Percentiles rank a stretch among this genome's conserved stretches.
These are phyloP conservation scores for Atherinosoma microstoma DNA, from an alignment of 2,797 vertebrate species.

Conservation along the genomic window DNA sequence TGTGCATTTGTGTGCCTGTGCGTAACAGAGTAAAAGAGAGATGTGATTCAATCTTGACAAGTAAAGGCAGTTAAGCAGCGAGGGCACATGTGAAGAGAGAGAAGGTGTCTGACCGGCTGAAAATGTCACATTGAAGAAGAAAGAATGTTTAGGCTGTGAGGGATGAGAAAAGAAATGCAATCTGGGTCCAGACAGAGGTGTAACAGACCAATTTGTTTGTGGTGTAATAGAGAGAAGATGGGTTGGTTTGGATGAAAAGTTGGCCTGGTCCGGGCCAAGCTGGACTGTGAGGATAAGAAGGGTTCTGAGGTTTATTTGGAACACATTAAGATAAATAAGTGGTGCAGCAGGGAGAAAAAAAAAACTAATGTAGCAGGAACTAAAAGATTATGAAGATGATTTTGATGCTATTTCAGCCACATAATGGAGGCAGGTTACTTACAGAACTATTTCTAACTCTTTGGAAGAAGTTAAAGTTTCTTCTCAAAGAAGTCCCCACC, in stretches of 20 bases:
- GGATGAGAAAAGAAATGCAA: conserved; percentile 84
- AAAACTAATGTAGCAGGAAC: conserved; percentile 37
- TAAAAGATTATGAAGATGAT: conserved; percentile 21
- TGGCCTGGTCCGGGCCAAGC: conserved; percentile 58
- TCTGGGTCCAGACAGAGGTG: conserved; percentile 81
- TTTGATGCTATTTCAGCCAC: conserved; percentile 35
- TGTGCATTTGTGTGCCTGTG: conserved; percentile 11
- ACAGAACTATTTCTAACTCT: conserved; percentile 36
- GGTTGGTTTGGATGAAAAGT: conserved; percentile 73
- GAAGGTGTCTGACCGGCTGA: conserved; percentile 54
- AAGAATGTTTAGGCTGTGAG: conserved; percentile 75
- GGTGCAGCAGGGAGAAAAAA: conserved; percentile 35
- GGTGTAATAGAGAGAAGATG: conserved; percentile 80
- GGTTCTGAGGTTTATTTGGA: conserved; percentile 55
- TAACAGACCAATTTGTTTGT: conserved; percentile 85
- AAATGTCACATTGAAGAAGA: conserved; percentile 77
- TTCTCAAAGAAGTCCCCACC: conserved; percentile 13
- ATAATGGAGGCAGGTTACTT: conserved; percentile 29
- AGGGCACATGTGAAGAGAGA: conserved; percentile 56
- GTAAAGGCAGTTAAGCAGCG: conserved; percentile 58
- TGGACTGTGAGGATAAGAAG: conserved; percentile 71
- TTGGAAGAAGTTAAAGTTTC: conserved; percentile 23
- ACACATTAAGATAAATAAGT: conserved; percentile 68
- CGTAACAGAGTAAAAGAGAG: conserved; percentile 33
- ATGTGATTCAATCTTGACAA: conserved; percentile 58